A percentile compares a stretch with the other conserved stretches of the same genome.
phyloP scores from a whole-genome alignment of 2,888 invertebrate genomes.

The Perizoma affinitatum region DNA sequence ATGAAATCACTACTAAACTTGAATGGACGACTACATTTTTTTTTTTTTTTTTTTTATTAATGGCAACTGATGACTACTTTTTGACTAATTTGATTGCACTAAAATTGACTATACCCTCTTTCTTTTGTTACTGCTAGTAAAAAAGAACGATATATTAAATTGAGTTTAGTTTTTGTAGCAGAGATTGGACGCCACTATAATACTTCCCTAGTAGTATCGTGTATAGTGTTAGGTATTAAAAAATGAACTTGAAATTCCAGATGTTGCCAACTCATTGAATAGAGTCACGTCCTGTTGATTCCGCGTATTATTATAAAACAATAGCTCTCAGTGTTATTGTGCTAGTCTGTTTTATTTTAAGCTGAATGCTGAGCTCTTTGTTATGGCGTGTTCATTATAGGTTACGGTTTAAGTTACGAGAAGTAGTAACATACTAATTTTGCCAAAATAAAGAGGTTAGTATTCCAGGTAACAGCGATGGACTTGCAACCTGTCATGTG shows the following conservation, averaged over 20 bases:
- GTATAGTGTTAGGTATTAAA: neutral
- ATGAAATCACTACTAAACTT: no score
- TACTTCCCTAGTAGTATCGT: no score
- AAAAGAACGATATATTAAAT: no score
- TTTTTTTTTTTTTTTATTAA: no score
- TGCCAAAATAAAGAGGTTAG: neutral
- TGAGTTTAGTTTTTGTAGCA: no score
- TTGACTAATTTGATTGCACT: no score
- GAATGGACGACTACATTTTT: no score
- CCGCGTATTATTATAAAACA: slow-evolving; percentile 56
- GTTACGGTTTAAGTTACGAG: slow-evolving; percentile 43
- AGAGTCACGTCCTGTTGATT: slow-evolving; percentile 22
- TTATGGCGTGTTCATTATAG: slow-evolving; percentile 58
- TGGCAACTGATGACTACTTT: no score
- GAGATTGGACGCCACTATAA: no score
- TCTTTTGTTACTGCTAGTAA: no score
- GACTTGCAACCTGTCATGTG: no score
- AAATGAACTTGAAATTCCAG: slow-evolving; percentile 11
- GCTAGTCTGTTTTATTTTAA: slow-evolving; percentile 65
- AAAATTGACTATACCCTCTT: no score
- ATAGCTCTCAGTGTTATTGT: slow-evolving; percentile 61
- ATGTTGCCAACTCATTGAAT: slow-evolving; percentile 17
- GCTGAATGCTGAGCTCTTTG: slow-evolving; percentile 57
- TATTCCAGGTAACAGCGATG: neutral
- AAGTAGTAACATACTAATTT: neutral